phyloP scores from a whole-genome alignment of 2,113 vertebrate species.

The Pterocles orientalis region DNA sequence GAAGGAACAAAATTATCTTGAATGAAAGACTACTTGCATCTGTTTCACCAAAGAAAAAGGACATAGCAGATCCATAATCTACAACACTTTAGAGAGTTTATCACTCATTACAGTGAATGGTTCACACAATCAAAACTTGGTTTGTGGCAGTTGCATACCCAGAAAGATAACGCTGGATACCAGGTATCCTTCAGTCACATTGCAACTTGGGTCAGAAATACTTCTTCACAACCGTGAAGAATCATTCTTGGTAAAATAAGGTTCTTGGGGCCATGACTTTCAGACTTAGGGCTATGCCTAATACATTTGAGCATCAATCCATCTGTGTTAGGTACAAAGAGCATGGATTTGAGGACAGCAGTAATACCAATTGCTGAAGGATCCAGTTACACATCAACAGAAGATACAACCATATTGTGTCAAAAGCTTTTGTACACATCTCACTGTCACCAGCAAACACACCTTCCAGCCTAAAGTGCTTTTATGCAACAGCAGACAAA shows the following conservation, averaged over 20 bases:
- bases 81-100: background rate
- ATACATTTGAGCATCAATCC: background rate
- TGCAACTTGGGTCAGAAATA: background rate
- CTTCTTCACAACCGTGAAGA: background rate
- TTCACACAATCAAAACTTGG: background rate
- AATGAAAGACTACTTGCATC: background rate
- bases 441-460: background rate
- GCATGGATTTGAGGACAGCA: background rate
- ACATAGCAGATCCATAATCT: background rate
- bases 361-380: background rate
- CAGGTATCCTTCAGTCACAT: background rate
- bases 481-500: background rate
- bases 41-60: background rate
- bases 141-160: background rate
- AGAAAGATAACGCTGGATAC: background rate
- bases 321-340: background rate
- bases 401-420: fast-evolving
- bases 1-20: background rate
- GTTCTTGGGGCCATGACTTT: background rate
- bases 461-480: background rate
- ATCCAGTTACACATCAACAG: background rate
- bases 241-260: background rate
- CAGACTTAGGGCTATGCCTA: background rate
- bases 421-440: background rate
- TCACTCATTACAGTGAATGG: background rate